Base-by-base conservation (phyloP, 2,888 invertebrate genomes). In the Helobdella robusta region DNA sequence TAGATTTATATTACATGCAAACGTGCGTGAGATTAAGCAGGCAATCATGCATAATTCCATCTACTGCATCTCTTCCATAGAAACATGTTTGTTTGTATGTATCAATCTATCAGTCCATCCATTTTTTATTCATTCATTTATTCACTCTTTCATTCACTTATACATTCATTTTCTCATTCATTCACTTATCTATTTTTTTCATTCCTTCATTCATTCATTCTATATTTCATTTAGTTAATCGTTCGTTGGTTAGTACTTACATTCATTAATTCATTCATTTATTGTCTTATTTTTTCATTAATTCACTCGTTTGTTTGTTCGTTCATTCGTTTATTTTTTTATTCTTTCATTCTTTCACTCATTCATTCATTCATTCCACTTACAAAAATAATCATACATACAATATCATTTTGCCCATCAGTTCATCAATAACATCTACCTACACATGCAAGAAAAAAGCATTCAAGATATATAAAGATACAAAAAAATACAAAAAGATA, bases 181-280 rank as follows among this genome's bases (percentile, higher is more conserved):
- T 52, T 23, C 52, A 52, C 18, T 30, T 8, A 56, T 56, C 25
- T 32, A n/a, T 56, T n/a, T 32, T n/a, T 30, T 56, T n/a, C 56
- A 28, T 20, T 8, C 56, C 5, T 5, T 2, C 52, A 23, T 56
- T n/a, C 1, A 30, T 56, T n/a, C 4, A 56, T 54, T 18, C 54
- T 30, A 30, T 5, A 28, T 6, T 56, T 2, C 11, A 1, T 30
- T 5, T 32, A 56, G 8, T 4, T 5, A 56, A 20, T 15, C 20
- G 20, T 56, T 4, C 56, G 32, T 56, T 5, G 6, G 5, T 32
- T 4, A 11, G 18, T 56, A 8, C 2, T 6, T 56, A 6, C 56
- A 30, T 56, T 6, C 28, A 40, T 40, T 15, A 11, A 40, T 40
- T 15, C 44, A 40, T 40, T 15, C 44, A 40, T 40, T 15, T n/a